These are phyloP conservation scores for Leucozona laternaria DNA, from an alignment of 2,888 invertebrate species.

Conservation along the genomic window DNA sequence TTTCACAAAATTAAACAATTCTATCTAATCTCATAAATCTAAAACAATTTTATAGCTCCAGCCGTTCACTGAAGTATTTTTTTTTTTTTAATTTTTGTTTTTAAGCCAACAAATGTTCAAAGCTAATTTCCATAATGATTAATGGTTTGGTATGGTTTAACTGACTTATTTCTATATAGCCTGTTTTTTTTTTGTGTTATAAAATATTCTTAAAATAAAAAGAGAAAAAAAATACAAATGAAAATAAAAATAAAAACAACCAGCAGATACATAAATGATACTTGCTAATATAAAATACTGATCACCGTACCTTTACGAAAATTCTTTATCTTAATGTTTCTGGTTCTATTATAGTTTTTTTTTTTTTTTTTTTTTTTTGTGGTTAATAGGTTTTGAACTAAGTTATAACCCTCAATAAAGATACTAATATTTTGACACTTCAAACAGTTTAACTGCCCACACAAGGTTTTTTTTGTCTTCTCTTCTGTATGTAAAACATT, in stretches of 20 bases:
- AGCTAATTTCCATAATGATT: slow-evolving; percentile 66
- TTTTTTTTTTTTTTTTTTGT: neutral
- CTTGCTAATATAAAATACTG: slow-evolving; percentile 36
- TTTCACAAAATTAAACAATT: slow-evolving; percentile 43
- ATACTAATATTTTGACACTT: slow-evolving; percentile 43
- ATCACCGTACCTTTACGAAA: slow-evolving; percentile 5
- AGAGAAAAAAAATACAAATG: neutral
- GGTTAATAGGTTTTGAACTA: slow-evolving; percentile 30
- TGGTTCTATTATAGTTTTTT: slow-evolving; percentile 30
- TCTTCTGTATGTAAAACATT: neutral
- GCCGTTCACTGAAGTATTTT: slow-evolving; percentile 28
- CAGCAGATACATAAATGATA: slow-evolving; percentile 28
- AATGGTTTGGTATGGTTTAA: slow-evolving; percentile 55
- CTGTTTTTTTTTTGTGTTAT: neutral
- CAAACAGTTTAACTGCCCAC: slow-evolving; percentile 33
- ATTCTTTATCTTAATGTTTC: slow-evolving; percentile 40
- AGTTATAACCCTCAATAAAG: slow-evolving; percentile 36
- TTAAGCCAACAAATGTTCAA: slow-evolving; percentile 35
- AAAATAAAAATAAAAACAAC: slow-evolving; percentile 17
- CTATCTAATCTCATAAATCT: slow-evolving; percentile 63
- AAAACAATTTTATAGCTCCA: slow-evolving; percentile 63
- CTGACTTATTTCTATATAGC: slow-evolving; percentile 19
- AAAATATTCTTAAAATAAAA: slow-evolving; percentile 9
- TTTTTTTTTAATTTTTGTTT: neutral
- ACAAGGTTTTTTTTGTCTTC: slow-evolving; percentile 7